Evolutionary conservation across 2,113 vertebrate genomes (phyloP).

Genomic region (Monopterus albus): DNA sequence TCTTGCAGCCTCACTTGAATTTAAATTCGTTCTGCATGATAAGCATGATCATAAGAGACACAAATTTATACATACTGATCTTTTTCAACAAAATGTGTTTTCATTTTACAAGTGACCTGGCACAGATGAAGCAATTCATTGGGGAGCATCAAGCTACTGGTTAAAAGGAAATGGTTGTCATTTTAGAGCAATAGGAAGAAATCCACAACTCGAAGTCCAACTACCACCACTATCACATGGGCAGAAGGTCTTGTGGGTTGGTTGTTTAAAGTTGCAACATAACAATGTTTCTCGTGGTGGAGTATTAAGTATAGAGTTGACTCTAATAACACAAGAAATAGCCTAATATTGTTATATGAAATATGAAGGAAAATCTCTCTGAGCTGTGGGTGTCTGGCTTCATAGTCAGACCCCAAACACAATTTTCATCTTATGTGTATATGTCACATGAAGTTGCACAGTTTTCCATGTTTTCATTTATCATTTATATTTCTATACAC

Average conservation of each 20-base stretch:
- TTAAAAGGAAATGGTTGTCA: conserved; percentile 22
- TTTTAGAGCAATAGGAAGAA: conserved; percentile 17
- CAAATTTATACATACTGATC: conserved; percentile 1
- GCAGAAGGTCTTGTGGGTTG: background rate
- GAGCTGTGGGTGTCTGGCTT: background rate
- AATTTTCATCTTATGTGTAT: background rate
- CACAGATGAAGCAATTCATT: background rate
- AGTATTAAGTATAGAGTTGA: too few species aligned
- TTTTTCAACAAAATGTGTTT: conserved; percentile 39
- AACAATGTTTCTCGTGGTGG: background rate
- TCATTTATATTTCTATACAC: background rate
- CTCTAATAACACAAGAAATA: too few species aligned
- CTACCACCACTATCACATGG: background rate
- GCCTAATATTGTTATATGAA: background rate
- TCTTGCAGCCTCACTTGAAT: background rate
- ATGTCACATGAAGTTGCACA: background rate
- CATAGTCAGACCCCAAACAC: background rate
- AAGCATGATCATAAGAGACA: conserved; percentile 1
- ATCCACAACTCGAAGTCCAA: background rate
- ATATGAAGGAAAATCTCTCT: background rate
- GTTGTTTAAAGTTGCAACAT: background rate
- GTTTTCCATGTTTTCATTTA: too few species aligned
- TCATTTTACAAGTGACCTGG: conserved; percentile 29
- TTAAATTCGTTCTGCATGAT: background rate
- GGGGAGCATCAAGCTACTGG: background rate